These are phyloP conservation scores for Neoascia interrupta DNA, from an alignment of 2,888 invertebrate genomes.

Conservation along the genomic window DNA sequence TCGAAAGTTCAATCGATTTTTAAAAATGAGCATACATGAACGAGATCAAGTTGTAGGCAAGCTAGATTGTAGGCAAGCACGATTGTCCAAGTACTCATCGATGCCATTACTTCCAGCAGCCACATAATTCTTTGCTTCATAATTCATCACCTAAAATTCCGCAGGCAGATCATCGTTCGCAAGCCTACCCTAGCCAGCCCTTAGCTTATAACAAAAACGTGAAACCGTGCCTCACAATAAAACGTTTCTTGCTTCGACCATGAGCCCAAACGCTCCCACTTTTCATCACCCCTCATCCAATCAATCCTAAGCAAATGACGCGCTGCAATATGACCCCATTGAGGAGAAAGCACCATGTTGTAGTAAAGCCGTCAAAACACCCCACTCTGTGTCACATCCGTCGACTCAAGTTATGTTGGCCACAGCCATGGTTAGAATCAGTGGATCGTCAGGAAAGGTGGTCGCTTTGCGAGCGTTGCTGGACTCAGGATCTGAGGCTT, in stretches of 20 bases:
- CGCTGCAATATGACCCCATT: no score
- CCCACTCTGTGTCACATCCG: no score
- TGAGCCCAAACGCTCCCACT: no score
- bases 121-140: constrained; percentile 3
- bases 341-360: no score
- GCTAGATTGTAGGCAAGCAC: background rate
- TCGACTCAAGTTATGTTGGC: background rate
- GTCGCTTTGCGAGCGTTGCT: constrained; percentile 5
- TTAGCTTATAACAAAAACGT: no score
- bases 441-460: background rate
- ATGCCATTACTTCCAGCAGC: constrained; percentile 15
- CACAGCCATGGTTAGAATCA: background rate
- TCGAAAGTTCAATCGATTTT: constrained; percentile 34
- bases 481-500: constrained; percentile 16
- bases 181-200: no score
- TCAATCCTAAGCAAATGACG: no score
- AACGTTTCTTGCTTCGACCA: no score
- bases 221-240: no score
- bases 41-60: background rate
- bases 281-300: no score
- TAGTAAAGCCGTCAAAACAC: no score
- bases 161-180: background rate
- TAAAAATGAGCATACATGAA: constrained; percentile 7
- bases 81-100: constrained; percentile 6
- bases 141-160: no score